phyloP scores from a whole-genome alignment of 2,113 vertebrate species.

The Indri indri region DNA sequence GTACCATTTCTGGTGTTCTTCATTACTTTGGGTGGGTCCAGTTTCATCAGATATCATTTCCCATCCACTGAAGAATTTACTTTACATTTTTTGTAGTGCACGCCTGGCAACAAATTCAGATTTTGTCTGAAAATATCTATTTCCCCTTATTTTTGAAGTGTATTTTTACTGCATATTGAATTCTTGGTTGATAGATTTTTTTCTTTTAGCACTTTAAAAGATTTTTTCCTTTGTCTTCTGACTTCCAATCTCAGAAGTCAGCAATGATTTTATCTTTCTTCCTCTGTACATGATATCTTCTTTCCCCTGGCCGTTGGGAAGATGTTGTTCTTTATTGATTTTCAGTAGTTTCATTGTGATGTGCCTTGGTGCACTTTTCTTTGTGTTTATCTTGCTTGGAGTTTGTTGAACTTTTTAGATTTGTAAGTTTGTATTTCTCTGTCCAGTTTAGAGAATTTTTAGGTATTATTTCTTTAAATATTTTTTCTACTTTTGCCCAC shows the following conservation, averaged over 20 bases:
- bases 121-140: background rate
- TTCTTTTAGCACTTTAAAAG: background rate
- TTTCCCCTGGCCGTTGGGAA: background rate
- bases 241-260: background rate
- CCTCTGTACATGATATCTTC: background rate
- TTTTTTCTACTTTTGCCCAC: background rate
- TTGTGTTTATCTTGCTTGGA: background rate
- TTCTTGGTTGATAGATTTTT: background rate
- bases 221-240: background rate
- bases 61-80: background rate
- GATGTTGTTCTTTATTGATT: background rate
- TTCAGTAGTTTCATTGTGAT: background rate
- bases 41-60: background rate
- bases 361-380: background rate
- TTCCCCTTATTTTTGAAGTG: background rate
- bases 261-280: background rate
- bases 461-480: background rate
- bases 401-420: background rate
- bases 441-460: background rate
- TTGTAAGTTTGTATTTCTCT: background rate
- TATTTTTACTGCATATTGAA: background rate
- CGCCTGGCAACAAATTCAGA: background rate
- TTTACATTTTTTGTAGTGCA: background rate
- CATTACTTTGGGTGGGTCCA: slow-evolving; percentile 2
- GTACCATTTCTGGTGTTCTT: background rate